Base-by-base conservation (phyloP, 1,140 invertebrate species). In the Sitobion miscanthi region DNA sequence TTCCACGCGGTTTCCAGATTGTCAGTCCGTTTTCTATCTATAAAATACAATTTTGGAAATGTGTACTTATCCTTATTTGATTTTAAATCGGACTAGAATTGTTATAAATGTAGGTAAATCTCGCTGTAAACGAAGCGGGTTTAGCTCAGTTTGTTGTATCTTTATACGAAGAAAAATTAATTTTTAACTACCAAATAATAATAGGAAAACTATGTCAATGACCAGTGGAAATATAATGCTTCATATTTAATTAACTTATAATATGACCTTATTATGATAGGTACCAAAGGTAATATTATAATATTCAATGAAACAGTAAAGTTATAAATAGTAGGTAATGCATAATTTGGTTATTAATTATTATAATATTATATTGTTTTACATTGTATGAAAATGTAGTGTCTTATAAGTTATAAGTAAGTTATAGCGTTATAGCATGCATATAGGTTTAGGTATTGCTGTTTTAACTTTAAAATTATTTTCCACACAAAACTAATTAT, bases 1-100 rank as follows among this genome's bases (percentile, higher is more conserved):
- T 35, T 85, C 25, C 7, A 42, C 9, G 77, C 47, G 1, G 38
- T 47, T 52, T 92, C 91, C 38, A 92, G 0, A 11, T n/a, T 54
- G 38, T 83, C 45, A 38, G 69, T 11, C 11, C 91, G 91, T 30
- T 38, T 52, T 92, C 77, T 23, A 92, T 92, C 91, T 92, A 35
- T 35, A 92, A 49, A 82, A 77, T 5, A n/a, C 30, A 77, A 77
- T n/a, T 6, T 77, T 77, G 30, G 14, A n/a, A 77, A n/a, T 30
- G 30, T 62, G 9, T 69, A 77, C 0, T 54, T 54, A 23, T 23
- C 21, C 30, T n/a, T n/a, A 69, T 77, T 77, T 77, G 2, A 35
- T 77, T 69, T n/a, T 69, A 69, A 69, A 69, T n/a, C 4, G 17
- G 62, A n/a, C 62, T 25, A 30, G 9, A 62, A 17, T 0, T 20